phyloP scores from a whole-genome alignment of 2,113 vertebrate genomes.

The Oryzias javanicus region DNA sequence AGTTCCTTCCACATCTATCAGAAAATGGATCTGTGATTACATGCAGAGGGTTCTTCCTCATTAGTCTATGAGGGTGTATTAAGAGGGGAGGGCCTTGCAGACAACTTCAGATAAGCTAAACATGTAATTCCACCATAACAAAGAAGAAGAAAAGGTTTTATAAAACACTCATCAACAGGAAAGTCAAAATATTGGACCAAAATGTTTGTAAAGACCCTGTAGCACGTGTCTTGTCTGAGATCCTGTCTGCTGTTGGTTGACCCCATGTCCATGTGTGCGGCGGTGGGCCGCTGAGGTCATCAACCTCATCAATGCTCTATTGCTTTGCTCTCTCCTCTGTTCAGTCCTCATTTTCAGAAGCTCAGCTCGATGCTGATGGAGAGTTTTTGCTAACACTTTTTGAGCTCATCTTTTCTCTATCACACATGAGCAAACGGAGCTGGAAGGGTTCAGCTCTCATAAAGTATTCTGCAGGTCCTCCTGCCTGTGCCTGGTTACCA shows the following conservation, averaged over 20 bases:
- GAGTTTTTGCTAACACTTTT: constrained; percentile 8
- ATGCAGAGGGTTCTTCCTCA: constrained; percentile 25
- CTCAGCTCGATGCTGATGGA: neutral
- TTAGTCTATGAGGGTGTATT: neutral
- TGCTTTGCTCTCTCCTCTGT: constrained; percentile 41
- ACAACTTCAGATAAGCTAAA: constrained; percentile 33
- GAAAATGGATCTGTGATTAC: constrained; percentile 58
- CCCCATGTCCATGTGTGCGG: constrained; percentile 13
- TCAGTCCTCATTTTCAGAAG: constrained; percentile 6
- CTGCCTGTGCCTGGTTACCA: constrained; percentile 32
- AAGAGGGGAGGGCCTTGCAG: constrained; percentile 5
- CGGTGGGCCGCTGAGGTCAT: neutral
- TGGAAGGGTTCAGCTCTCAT: neutral
- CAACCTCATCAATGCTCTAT: constrained; percentile 46
- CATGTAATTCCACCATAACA: constrained; percentile 14
- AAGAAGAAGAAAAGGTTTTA: constrained; percentile 13
- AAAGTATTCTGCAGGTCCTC: neutral
- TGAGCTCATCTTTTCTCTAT: neutral
- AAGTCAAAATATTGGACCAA: too few relatives aligned
- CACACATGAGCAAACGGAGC: constrained; percentile 10
- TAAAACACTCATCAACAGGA: too few relatives aligned
- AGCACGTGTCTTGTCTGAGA: constrained; percentile 36
- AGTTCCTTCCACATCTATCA: constrained; percentile 54
- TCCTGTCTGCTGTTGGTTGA: constrained; percentile 32
- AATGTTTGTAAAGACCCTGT: neutral